These are phyloP conservation scores for Lottia scabra DNA, from an alignment of 2,888 invertebrate genomes.

Conservation along the genomic window DNA sequence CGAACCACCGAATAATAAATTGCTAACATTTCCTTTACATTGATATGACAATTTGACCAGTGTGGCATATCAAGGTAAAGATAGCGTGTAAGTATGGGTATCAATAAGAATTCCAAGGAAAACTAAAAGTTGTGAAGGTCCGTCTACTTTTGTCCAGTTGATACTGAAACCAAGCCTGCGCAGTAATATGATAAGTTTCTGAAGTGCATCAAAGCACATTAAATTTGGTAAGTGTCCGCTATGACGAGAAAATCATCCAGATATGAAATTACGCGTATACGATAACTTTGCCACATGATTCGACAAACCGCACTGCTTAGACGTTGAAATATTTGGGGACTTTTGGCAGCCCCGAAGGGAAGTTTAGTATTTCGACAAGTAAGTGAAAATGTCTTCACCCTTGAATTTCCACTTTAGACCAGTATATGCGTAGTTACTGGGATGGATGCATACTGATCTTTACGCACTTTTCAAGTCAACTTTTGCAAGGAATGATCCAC, in stretches of 20 bases:
- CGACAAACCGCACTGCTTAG: not conserved
- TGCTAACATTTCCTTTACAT: too few species aligned
- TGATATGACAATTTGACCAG: too few species aligned
- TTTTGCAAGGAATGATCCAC: conserved; percentile 1
- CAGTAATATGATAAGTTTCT: not conserved
- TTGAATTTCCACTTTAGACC: not conserved
- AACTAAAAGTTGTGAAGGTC: not conserved
- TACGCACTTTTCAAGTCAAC: conserved; percentile 10
- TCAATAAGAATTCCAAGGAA: not conserved
- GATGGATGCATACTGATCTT: not conserved
- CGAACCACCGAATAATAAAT: too few species aligned
- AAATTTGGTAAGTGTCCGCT: not conserved
- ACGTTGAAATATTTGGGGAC: not conserved
- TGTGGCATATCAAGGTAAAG: too few species aligned
- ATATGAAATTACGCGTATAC: not conserved
- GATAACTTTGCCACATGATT: not conserved
- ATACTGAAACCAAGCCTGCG: not conserved
- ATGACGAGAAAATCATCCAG: conserved; percentile 9
- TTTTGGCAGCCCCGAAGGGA: not conserved
- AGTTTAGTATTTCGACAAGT: not conserved
- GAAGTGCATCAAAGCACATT: not conserved
- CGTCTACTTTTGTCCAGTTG: not conserved
- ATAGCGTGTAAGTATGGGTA: not conserved
- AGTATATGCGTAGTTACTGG: not conserved
- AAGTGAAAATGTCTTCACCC: not conserved